Base-by-base conservation (phyloP, 2,888 invertebrate species). In the Ormyrus nitidulus region DNA sequence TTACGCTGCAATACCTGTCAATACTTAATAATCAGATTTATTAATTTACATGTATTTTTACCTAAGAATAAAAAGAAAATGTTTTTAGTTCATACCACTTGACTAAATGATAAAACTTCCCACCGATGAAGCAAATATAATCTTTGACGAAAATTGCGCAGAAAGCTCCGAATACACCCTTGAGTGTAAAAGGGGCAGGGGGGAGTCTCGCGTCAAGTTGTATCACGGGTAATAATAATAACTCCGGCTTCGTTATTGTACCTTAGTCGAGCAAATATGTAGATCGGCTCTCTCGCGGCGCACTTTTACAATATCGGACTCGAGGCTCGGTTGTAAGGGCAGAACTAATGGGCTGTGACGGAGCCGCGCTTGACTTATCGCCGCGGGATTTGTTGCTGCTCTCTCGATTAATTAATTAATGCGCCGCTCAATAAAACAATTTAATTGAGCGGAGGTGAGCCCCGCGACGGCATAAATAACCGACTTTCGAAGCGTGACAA, bases 341-440 rank as follows among this genome's bases (percentile, higher is more conserved):
- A 13, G 34, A 34, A 46, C 70, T 70, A 70, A 70, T 70, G 70
- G 58, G 19, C 10, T 48, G 56, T 70, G 46, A 58, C 56, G 70
- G 46, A 13, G 70, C 65, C 7, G 49, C 69, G n/a, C 56, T 48
- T 46, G 56, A 56, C 8, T 56, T 70, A 70, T 70, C 58, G 56
- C 70, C 6, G 46, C 3, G 11, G 34, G 51, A 56, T 54, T 68
- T 68, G 53, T 68, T n/a, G 56, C 19, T 51, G 46, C 11, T 13
- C 46, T 7, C 53, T 6, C 56, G 64, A 54, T 44, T 73, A 64
- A 73, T 73, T 73, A 73, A 73, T 73, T 73, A 73, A 64, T 73
- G 49, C 51, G 53, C 11, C 51, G 49, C 49, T 51, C 34, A 51
- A 72, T 59, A 59, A 80, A 68, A 61, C 48, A 13, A 59, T 58